Evolutionary conservation across 2,888 invertebrate genomes (phyloP).

Genomic region (Micoletzkya japonica): DNA sequence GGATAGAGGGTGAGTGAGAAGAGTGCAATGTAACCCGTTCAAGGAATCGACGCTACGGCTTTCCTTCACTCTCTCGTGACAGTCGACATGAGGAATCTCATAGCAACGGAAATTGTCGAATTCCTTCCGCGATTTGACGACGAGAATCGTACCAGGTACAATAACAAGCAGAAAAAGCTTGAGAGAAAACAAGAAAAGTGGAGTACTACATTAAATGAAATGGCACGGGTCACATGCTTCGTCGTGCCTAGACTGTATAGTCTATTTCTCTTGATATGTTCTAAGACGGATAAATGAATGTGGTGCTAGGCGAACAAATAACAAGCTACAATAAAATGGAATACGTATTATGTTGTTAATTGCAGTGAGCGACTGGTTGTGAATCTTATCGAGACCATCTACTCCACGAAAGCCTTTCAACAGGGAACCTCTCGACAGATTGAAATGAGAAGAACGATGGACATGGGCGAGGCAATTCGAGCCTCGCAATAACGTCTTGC

Average conservation of each 20-base stretch:
- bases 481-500: no score
- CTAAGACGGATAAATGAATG: no score
- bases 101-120: constrained; percentile 57
- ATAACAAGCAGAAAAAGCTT: neutral
- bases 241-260: no score
- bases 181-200: no score
- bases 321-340: no score
- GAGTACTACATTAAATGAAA: no score
- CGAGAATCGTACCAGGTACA: constrained; percentile 40
- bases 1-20: no score
- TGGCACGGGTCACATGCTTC: no score
- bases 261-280: no score
- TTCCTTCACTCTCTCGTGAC: constrained; percentile 52
- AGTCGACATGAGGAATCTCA: constrained; percentile 45
- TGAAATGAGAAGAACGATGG: constrained; percentile 2
- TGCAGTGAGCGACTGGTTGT: constrained; percentile 52
- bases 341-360: neutral
- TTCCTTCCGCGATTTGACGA: constrained; percentile 53
- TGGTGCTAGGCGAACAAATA: no score
- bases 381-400: constrained; percentile 51
- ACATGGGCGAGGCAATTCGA: constrained; percentile 2
- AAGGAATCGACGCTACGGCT: constrained; percentile 53
- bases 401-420: constrained; percentile 49
- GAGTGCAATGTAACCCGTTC: no score
- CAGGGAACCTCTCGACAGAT: constrained; percentile 19